Percentiles rank a stretch among this genome's conserved stretches.
Evolutionary conservation across 2,888 invertebrate genomes (phyloP).

Genomic region (Parnassius orleans): DNA sequence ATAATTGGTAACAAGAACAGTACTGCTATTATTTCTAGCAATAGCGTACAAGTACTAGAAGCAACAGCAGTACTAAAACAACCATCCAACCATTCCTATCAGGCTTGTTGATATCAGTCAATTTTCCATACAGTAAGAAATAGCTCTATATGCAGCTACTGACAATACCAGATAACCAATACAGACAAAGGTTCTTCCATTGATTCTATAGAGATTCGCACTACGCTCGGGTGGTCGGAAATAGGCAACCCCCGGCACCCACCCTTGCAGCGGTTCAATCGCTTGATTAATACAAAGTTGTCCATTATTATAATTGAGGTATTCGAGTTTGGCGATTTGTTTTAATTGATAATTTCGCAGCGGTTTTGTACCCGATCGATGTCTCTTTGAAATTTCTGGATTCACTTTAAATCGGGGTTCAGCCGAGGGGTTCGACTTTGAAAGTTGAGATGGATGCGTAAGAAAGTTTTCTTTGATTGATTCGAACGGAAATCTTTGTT

Average conservation of each 20-base stretch:
- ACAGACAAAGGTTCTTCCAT: conserved; percentile 29
- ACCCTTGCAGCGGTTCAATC: conserved; percentile 40
- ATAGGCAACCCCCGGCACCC: conserved; percentile 28
- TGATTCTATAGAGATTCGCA: conserved; percentile 19
- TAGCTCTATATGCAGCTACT: no score
- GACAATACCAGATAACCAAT: no score
- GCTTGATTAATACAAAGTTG: conserved; percentile 57
- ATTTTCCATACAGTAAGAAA: no score
- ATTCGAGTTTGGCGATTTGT: conserved; percentile 45
- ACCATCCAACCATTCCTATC: no score
- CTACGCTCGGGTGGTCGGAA: conserved; percentile 31
- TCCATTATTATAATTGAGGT: conserved; percentile 57
- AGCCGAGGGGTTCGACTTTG: conserved; percentile 12
- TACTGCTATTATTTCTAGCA: no score
- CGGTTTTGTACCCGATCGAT: conserved; percentile 33
- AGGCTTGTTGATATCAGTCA: no score
- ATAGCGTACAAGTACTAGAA: no score
- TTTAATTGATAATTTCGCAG: conserved; percentile 46
- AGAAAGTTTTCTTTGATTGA: conserved; percentile 18
- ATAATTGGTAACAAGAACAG: no score
- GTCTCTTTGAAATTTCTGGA: conserved; percentile 31
- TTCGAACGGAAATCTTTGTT: not conserved
- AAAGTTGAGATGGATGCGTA: conserved; percentile 19
- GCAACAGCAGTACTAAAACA: no score
- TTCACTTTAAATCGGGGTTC: conserved; percentile 14